Percentiles rank a stretch among this genome's conserved stretches.
Conservation (phyloP, 2,888 invertebrate species). For the Metopia argyrocephala region DNA sequence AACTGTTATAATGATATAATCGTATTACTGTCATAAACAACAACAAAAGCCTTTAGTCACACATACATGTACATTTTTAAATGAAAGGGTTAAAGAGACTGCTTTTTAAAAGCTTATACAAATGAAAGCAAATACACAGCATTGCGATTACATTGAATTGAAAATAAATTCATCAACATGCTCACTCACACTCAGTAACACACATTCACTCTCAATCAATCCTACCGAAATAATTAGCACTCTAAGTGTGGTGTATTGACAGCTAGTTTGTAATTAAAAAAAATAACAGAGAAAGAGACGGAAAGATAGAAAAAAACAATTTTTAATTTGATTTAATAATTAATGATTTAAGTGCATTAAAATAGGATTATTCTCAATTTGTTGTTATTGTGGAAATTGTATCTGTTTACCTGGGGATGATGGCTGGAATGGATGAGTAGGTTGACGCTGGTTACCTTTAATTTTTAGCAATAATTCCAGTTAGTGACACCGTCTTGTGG, state of each 20-base stretch:
- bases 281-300: not conserved
- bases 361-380: not conserved
- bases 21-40: not conserved
- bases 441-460: too few relatives aligned
- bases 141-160: too few relatives aligned
- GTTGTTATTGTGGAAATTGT: too few relatives aligned
- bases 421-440: too few relatives aligned
- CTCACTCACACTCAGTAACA: not conserved
- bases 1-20: not conserved
- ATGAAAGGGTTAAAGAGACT: not conserved
- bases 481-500: too few relatives aligned
- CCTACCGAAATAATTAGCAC: not conserved
- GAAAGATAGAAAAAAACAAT: not conserved
- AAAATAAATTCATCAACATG: not conserved
- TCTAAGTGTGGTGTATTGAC: not conserved
- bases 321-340: not conserved
- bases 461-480: too few relatives aligned
- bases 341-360: not conserved
- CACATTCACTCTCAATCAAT: not conserved
- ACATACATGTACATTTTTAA: not conserved
- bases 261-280: not conserved
- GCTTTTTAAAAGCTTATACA: not conserved
- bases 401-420: too few relatives aligned
- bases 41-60: not conserved
- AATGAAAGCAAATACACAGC: too few relatives aligned